phyloP scores from a whole-genome alignment of 1,140 invertebrate species.

The Acromyrmex heyeri region DNA sequence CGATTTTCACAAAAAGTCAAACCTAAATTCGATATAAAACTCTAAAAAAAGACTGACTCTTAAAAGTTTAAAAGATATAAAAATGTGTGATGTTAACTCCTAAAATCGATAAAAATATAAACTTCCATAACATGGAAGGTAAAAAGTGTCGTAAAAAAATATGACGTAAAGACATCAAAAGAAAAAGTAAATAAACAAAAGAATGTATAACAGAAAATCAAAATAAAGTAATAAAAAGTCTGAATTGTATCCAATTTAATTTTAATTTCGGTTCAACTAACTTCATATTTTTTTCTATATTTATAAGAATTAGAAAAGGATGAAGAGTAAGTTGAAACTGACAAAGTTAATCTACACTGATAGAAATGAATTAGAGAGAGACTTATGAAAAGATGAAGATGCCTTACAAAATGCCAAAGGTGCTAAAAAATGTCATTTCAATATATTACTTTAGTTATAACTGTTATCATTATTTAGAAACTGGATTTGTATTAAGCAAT shows the following conservation, averaged over 20 bases:
- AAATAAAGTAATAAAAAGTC: not conserved
- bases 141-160: not conserved
- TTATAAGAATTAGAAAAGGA: no score
- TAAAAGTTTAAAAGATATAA: not conserved
- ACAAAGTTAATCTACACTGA: no score
- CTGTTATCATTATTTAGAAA: not conserved
- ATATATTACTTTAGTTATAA: slow-evolving; percentile 9
- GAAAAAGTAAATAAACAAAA: not conserved
- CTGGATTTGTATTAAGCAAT: not conserved
- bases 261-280: no score
- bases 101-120: not conserved
- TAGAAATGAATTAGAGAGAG: no score
- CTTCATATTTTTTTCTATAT: no score
- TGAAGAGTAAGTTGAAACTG: no score
- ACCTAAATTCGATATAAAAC: slow-evolving; percentile 4
- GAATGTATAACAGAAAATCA: not conserved
- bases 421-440: not conserved
- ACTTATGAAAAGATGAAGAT: not conserved
- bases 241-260: not conserved
- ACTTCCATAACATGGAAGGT: not conserved
- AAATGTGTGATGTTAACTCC: not conserved
- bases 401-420: not conserved
- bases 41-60: not conserved
- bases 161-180: not conserved
- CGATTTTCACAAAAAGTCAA: not conserved